These are phyloP conservation scores for Morelia viridis DNA, from an alignment of 2,797 vertebrate species.

Conservation along the genomic window DNA sequence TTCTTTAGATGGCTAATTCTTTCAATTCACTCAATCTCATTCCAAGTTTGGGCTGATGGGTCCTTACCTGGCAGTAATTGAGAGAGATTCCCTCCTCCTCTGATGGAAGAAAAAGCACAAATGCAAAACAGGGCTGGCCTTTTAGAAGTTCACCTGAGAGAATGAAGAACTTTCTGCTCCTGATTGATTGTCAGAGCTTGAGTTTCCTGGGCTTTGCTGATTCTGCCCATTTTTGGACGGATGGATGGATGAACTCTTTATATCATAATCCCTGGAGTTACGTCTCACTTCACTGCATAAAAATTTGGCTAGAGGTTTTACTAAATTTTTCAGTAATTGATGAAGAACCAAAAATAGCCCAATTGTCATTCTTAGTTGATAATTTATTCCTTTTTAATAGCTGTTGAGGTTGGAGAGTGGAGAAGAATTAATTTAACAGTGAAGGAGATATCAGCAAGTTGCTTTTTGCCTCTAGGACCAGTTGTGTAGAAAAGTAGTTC, in stretches of 20 bases:
- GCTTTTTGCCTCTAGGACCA: neutral
- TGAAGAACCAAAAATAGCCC: conserved; percentile 55
- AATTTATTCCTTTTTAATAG: conserved; percentile 51
- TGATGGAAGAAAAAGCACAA: too few relatives aligned
- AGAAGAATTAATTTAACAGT: conserved; percentile 50
- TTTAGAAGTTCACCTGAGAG: too few relatives aligned
- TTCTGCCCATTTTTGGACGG: neutral
- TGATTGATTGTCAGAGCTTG: too few relatives aligned
- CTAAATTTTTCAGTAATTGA: conserved; percentile 51
- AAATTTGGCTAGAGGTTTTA: conserved; percentile 2
- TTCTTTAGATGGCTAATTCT: too few relatives aligned
- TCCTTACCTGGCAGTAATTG: too few relatives aligned
- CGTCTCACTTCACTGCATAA: neutral
- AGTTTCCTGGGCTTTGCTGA: neutral
- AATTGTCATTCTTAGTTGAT: conserved; percentile 52
- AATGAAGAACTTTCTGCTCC: too few relatives aligned
- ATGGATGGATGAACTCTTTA: neutral
- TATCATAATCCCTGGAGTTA: neutral
- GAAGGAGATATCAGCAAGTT: conserved; percentile 5
- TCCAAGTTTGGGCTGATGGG: too few relatives aligned
- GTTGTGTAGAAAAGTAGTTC: fast-evolving
- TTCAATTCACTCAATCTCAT: too few relatives aligned
- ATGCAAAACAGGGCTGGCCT: too few relatives aligned
- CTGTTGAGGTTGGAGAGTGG: neutral
- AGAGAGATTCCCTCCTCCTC: too few relatives aligned